Evolutionary conservation across 1,140 invertebrate species (phyloP), one percentile per base, ranked within the genome.

Genomic region (Limonius californicus): DNA sequence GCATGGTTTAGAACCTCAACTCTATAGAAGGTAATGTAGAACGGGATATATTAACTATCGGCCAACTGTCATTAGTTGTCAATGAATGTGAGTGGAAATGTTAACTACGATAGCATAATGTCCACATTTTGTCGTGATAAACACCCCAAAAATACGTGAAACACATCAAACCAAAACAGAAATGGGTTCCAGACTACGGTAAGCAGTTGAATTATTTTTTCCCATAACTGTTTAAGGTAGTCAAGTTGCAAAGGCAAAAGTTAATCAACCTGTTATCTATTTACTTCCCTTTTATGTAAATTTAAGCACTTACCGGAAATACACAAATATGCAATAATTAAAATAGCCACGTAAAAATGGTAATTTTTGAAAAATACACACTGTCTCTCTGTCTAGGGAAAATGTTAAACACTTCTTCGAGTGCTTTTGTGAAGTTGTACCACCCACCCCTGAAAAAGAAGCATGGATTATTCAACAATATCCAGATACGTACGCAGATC

Each of bases 391-490:
- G 16, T 18, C 15, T 56, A 93, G 91, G 78, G 86, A 89, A 69
- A 88, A 91, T 80, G 88, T 90, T 27, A 85, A 85, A 68, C 86
- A 86, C 76, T 78, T 92, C 62, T 92, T 90, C 79, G 89, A 92
- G 78, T 87, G 90, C 76, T 93, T 91, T 73, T 89, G 88, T 72
- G 90, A 92, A 82, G 83, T 92, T 54, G 89, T 85, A 54, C 83
- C 84, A 32, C 85, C 86, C 39, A 80, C 82, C 70, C 74, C 78
- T 53, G 76, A 80, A 23, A 83, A 81, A 69, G 81, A 84, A 68
- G 81, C 89, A 57, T 89, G 87, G 81, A 87, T 92, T 71, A 76
- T 89, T 12, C 87, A 87, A 74, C 90, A 88, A 74, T 92, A 87
- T 80, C 90, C 90, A 54, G 86, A 85, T 63, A 79, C 76, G 56